Conservation (phyloP, 2,113 vertebrate species). For the Pongo pygmaeus region DNA sequence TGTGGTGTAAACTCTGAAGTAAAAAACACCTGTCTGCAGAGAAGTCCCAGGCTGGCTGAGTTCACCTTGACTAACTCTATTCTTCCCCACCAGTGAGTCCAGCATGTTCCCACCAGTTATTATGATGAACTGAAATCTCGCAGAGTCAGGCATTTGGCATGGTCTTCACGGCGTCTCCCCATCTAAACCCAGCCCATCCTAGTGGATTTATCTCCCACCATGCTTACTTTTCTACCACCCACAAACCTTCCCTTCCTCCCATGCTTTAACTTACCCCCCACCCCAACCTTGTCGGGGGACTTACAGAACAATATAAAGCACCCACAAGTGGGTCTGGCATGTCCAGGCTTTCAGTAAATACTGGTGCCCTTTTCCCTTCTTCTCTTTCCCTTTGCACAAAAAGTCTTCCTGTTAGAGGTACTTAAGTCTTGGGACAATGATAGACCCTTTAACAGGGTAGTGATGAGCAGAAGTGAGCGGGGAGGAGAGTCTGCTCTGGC, state of each 20-base stretch:
- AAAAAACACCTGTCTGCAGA: not conserved
- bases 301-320: not conserved
- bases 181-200: not conserved
- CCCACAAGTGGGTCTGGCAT: not conserved
- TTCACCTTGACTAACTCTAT: not conserved
- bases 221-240: not conserved
- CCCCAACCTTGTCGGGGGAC: no score
- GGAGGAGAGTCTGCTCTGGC: not conserved
- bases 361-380: not conserved
- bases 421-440: not conserved
- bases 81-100: not conserved
- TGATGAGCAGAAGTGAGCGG: not conserved
- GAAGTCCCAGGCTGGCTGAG: not conserved
- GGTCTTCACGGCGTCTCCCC: not conserved
- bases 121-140: not conserved
- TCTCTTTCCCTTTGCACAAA: not conserved
- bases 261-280: not conserved
- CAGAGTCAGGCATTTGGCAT: accelerated
- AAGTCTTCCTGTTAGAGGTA: not conserved
- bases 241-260: not conserved
- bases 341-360: not conserved
- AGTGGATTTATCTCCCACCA: not conserved
- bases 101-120: not conserved
- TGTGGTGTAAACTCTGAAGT: not conserved
- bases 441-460: not conserved